Evolutionary conservation across 2,113 vertebrate genomes (phyloP).

Genomic region (Thermophis baileyi): DNA sequence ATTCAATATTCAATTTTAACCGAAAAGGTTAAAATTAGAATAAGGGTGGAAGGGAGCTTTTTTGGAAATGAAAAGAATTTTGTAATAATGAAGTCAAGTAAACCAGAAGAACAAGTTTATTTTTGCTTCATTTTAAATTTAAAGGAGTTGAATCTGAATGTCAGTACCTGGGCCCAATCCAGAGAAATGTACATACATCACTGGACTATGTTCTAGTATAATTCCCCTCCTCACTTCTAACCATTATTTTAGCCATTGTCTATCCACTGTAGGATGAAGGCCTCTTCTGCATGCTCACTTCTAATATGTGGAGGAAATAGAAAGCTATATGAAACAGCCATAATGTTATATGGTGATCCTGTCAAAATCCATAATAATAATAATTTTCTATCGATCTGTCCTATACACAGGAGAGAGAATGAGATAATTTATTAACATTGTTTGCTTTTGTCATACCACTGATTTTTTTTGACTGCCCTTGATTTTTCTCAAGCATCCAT

Average conservation of each 20-base stretch:
- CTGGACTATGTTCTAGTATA: not conserved
- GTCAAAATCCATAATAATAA: not conserved
- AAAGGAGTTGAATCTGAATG: not conserved
- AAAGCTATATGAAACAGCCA: not conserved
- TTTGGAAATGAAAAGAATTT: not conserved
- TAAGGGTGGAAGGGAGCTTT: not conserved
- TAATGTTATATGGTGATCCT: not conserved
- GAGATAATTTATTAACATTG: not conserved
- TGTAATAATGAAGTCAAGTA: not conserved
- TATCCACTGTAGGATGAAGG: not conserved
- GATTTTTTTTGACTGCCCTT: not conserved
- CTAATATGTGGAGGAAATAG: not conserved
- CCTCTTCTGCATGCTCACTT: not conserved
- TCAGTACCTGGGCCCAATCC: not conserved
- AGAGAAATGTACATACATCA: not conserved
- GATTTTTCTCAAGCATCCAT: not conserved
- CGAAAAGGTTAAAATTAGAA: not conserved
- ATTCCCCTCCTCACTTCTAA: not conserved
- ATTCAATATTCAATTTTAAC: too few species aligned
- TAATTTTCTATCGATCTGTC: not conserved
- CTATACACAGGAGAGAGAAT: not conserved
- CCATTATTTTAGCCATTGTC: not conserved
- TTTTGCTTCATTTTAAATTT: not conserved
- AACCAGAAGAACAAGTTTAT: not conserved
- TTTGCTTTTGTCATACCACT: not conserved